phyloP scores from a whole-genome alignment of 2,113 vertebrate species.

The Erythrolamprus reginae region DNA sequence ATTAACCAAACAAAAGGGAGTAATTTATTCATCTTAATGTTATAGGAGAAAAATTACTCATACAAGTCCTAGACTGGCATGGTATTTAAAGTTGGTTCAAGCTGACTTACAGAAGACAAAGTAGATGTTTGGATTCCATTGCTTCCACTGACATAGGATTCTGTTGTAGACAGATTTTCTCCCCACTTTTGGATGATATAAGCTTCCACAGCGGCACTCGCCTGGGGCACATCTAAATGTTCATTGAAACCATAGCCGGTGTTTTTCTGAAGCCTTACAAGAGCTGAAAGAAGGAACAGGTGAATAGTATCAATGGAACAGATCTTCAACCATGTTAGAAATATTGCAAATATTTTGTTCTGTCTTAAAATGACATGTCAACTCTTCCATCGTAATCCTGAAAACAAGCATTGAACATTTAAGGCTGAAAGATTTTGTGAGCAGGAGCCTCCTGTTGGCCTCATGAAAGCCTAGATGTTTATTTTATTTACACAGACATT shows the following conservation, averaged over 20 bases:
- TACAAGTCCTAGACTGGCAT: background rate
- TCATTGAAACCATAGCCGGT: background rate
- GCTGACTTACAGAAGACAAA: background rate
- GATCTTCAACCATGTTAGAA: background rate
- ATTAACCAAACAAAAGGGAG: background rate
- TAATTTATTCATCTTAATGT: background rate
- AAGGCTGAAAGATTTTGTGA: background rate
- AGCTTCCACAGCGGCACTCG: background rate
- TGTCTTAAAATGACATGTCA: background rate
- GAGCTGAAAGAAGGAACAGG: background rate
- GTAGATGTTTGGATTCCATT: background rate
- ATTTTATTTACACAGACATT: background rate
- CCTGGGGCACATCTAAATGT: background rate
- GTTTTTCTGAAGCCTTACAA: background rate
- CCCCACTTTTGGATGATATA: constrained; percentile 8
- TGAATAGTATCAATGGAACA: background rate
- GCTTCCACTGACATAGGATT: background rate
- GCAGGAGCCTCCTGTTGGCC: background rate
- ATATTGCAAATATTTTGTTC: background rate
- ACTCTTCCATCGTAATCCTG: background rate
- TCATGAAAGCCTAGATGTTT: background rate
- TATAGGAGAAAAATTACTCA: background rate
- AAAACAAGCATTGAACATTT: background rate
- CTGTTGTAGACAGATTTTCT: background rate
- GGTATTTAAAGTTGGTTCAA: background rate